phyloP scores from a whole-genome alignment of 2,797 vertebrate genomes.

The Gephyroberyx darwinii region DNA sequence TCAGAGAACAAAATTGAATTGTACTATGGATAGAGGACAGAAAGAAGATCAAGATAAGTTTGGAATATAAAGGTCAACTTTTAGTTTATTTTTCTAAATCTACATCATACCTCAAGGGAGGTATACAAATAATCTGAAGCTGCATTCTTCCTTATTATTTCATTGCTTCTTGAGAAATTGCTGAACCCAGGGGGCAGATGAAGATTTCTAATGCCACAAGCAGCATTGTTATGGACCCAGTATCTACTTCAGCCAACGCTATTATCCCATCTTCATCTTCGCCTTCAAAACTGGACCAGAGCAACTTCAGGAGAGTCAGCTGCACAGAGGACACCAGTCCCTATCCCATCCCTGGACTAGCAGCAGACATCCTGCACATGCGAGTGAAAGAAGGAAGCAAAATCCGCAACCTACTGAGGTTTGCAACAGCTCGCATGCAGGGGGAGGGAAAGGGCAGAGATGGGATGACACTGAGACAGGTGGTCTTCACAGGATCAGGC shows the following conservation, averaged over 20 bases:
- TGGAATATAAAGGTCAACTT: conserved; percentile 48
- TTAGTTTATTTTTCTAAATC: conserved; percentile 21
- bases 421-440: conserved; percentile 87
- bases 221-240: conserved; percentile 46
- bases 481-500: conserved; percentile 91
- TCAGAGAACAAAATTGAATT: conserved; percentile 40
- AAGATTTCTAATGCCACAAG: conserved; percentile 43
- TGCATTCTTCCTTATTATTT: conserved; percentile 19
- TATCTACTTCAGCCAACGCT: conserved; percentile 31
- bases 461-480: conserved; percentile 79
- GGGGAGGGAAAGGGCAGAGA: conserved; percentile 47
- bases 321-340: conserved; percentile 81
- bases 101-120: conserved; percentile 29
- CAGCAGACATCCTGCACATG: conserved; percentile 87
- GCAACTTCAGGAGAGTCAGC: conserved; percentile 86
- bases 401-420: conserved; percentile 91
- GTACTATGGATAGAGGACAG: conserved; percentile 30
- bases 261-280: conserved; percentile 15
- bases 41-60: conserved; percentile 53
- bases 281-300: conserved; percentile 68
- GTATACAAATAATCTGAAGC: conserved; percentile 32
- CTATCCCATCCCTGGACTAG: conserved; percentile 83
- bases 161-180: conserved; percentile 29
- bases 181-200: conserved; percentile 47
- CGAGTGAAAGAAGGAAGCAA: conserved; percentile 94